Conservation (phyloP, 2,113 vertebrate species). For the Callospermophilus lateralis region DNA sequence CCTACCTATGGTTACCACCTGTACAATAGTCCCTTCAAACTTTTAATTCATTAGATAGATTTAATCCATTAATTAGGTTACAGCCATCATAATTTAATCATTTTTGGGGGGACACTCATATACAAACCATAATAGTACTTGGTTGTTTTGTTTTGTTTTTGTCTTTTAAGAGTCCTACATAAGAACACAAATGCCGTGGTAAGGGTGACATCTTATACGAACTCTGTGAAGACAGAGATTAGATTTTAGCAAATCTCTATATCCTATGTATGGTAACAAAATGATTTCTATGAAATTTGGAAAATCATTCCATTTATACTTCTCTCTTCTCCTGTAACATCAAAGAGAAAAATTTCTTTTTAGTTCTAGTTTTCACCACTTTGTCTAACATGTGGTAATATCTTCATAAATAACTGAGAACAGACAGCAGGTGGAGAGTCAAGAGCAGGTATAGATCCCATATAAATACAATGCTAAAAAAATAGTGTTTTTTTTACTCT, state of each 20-base stretch:
- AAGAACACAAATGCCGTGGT: not conserved
- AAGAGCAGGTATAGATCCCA: not conserved
- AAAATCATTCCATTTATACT: not conserved
- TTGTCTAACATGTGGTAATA: not conserved
- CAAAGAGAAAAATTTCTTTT: not conserved
- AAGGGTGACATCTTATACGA: not conserved
- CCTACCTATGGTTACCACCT: no score
- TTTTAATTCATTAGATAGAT: no score
- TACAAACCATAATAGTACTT: no score
- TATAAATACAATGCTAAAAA: not conserved
- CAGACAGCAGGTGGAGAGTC: not conserved
- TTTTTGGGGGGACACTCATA: no score
- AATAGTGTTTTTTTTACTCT: not conserved
- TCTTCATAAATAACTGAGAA: constrained; percentile 18
- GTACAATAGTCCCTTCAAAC: no score
- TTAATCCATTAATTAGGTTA: no score
- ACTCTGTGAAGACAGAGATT: not conserved
- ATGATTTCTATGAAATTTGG: constrained; percentile 18
- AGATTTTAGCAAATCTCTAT: not conserved
- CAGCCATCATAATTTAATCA: no score
- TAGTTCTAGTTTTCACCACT: not conserved
- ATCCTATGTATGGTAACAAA: not conserved
- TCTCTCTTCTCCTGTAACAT: not conserved
- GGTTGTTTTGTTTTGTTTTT: not conserved
- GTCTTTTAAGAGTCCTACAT: not conserved